Conservation (phyloP, 2,113 vertebrate genomes). For the Mormyrus lacerda region DNA sequence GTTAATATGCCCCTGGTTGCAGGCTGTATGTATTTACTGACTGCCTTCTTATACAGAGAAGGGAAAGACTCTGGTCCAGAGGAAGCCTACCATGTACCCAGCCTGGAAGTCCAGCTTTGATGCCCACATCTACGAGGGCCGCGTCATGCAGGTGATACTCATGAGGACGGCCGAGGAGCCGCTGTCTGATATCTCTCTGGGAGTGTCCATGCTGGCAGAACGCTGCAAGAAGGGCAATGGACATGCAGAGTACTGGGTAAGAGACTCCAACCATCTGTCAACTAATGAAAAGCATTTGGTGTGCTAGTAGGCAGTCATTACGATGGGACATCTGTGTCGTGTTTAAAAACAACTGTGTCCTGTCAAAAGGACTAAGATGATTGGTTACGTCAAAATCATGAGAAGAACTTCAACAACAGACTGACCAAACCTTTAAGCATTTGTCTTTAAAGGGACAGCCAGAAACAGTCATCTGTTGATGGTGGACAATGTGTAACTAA, state of each 20-base stretch:
- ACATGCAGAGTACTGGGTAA: conserved; percentile 84
- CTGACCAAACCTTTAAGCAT: neutral
- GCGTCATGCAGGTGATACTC: conserved; percentile 86
- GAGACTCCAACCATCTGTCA: conserved; percentile 1
- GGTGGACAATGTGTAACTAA: neutral
- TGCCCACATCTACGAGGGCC: conserved; percentile 88
- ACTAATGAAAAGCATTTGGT: neutral
- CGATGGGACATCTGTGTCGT: neutral
- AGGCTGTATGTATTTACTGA: neutral
- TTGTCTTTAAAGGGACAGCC: neutral
- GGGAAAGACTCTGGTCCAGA: conserved; percentile 90
- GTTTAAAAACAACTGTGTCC: neutral
- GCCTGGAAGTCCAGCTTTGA: conserved; percentile 86
- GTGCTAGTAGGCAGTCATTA: neutral
- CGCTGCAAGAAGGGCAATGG: conserved; percentile 81
- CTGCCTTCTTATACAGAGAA: conserved; percentile 63
- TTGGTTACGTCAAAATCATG: neutral
- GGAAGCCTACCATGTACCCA: conserved; percentile 91
- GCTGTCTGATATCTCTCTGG: conserved; percentile 81
- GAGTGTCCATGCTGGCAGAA: conserved; percentile 80
- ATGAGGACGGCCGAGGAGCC: conserved; percentile 82
- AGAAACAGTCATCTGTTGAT: neutral
- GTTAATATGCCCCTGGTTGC: neutral
- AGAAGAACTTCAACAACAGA: neutral
- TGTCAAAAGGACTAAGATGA: neutral